Evolutionary conservation across 2,888 invertebrate genomes (phyloP), one percentile per base, ranked within the genome.

Genomic region (Poecilobothrus nobilitatus): DNA sequence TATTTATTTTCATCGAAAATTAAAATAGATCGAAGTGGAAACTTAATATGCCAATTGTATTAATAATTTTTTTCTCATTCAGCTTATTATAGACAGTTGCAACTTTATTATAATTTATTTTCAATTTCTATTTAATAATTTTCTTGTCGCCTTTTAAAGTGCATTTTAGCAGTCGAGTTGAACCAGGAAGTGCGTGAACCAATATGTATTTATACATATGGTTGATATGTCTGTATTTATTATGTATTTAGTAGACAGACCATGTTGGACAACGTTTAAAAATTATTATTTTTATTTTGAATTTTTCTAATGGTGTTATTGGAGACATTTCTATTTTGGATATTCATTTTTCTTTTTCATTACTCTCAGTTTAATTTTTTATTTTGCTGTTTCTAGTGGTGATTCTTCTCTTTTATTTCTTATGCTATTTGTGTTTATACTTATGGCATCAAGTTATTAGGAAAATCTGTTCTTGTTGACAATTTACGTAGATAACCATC

Each of bases 141-240:
- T 53, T 53, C 53, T 53, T 53, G 53, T 53, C 53, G 53, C 53
- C 53, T 53, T n/a, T 41, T 18, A 53, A 53, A 53, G 53, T 53
- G 53, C 41, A 27, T 53, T 53, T 53, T 53, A 53, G 7, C 53
- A 53, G 53, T n/a, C 53, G 18, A 53, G 53, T 27, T 53, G 53
- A 53, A 53, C 53, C 53, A 53, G 53, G 53, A 53, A 53, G 53
- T 53, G 53, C 53, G 53, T 53, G 15, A 12, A 53, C 6, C 18
- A 15, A 53, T n/a, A 53, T n/a, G n/a, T 53, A 53, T 15, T 15
- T 18, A 53, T 53, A 53, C 12, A 53, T 18, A 53, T n/a, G n/a
- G n/a, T n/a, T n/a, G 27, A 18, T 53, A 53, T 41, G 41, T 2
- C 2, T 53, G 3, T 15, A 53, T 53, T 3, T n/a, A 18, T 6